Percentiles rank a stretch among this genome's conserved stretches.
phyloP scores from a whole-genome alignment of 2,113 vertebrate genomes.

The Haplotaxodon microlepis region DNA sequence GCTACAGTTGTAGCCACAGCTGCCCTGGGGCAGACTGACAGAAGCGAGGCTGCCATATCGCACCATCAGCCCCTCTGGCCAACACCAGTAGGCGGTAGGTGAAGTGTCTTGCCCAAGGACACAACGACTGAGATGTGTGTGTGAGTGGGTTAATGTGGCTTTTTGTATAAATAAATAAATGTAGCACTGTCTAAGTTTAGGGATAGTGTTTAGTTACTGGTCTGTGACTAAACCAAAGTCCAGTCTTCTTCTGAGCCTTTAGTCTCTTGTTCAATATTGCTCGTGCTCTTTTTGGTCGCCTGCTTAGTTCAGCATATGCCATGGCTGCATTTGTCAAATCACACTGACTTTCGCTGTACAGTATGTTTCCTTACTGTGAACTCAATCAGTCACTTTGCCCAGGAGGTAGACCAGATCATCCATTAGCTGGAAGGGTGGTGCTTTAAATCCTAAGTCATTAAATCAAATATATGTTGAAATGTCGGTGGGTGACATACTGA shows the following conservation, averaged over 20 bases:
- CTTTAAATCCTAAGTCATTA: background rate
- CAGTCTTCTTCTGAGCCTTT: background rate
- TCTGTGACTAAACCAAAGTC: background rate
- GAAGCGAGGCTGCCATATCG: background rate
- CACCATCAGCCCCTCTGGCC: background rate
- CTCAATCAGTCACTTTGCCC: background rate
- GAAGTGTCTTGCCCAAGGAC: background rate
- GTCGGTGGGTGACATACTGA: background rate
- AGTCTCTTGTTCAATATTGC: background rate
- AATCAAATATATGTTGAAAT: background rate
- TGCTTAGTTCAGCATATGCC: background rate
- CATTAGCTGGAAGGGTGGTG: background rate
- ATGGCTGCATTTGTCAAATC: background rate
- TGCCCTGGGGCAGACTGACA: background rate
- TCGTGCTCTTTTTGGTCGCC: background rate
- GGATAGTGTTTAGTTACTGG: background rate
- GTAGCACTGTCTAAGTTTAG: background rate
- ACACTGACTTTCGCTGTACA: background rate
- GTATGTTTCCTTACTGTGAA: background rate
- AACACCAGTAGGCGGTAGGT: fast-evolving
- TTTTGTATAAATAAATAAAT: background rate
- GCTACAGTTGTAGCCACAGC: background rate
- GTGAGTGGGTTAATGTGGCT: background rate
- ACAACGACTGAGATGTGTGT: background rate
- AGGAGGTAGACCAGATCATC: background rate